phyloP scores from a whole-genome alignment of 2,888 invertebrate genomes.

The Agrenia bidenticulata region DNA sequence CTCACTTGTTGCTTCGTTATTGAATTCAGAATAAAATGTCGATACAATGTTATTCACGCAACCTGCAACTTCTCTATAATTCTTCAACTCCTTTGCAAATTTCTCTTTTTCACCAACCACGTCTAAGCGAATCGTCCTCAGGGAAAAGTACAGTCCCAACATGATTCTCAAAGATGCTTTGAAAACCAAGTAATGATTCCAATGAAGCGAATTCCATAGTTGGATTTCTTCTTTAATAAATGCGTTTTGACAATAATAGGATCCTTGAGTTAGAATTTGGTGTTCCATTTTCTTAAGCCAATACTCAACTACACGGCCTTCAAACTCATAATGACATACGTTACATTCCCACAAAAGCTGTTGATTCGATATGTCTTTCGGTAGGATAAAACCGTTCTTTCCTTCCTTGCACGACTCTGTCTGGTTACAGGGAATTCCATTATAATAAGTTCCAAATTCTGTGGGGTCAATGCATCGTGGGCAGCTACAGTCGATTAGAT shows the following conservation, averaged over 20 bases:
- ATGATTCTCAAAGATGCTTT: conserved; percentile 2
- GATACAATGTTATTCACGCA: too few relatives aligned
- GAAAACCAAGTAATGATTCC: conserved; percentile 20
- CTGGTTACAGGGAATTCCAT: conserved; percentile 11
- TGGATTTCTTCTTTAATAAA: too few relatives aligned
- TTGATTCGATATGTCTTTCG: background rate
- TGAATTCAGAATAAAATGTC: too few relatives aligned
- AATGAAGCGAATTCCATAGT: conserved; percentile 4
- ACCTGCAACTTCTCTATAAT: too few relatives aligned
- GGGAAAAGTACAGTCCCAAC: background rate
- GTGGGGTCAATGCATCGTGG: conserved; percentile 14
- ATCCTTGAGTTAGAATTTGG: too few relatives aligned
- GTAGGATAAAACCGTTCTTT: conserved; percentile 5
- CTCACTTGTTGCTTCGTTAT: too few relatives aligned
- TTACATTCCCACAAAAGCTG: conserved; percentile 13
- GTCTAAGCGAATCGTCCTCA: too few relatives aligned
- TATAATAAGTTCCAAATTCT: conserved; percentile 21
- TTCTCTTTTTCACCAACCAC: too few relatives aligned
- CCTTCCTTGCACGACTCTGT: background rate
- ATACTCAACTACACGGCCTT: too few relatives aligned
- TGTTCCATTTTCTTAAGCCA: too few relatives aligned
- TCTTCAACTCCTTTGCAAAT: too few relatives aligned
- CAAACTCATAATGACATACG: background rate
- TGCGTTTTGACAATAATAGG: too few relatives aligned
- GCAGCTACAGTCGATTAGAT: conserved; percentile 16